Conservation (phyloP, 2,113 vertebrate species). For the Paradoxurus hermaphroditus region DNA sequence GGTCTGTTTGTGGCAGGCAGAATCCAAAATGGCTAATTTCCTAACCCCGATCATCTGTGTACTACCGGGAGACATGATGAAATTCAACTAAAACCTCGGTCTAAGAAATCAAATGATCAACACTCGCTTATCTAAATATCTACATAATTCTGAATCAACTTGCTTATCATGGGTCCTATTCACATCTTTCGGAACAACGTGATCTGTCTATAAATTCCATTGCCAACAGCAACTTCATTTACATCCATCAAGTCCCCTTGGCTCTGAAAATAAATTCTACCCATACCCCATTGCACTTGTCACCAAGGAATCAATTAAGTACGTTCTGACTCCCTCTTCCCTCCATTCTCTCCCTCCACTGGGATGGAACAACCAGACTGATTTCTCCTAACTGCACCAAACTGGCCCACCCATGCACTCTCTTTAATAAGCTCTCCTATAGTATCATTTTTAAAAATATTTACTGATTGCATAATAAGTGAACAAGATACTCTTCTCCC, state of each 20-base stretch:
- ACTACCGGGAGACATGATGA: slow-evolving; percentile 46
- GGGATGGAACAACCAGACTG: background rate
- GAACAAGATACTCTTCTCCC: slow-evolving; percentile 69
- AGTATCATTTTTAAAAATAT: slow-evolving; percentile 53
- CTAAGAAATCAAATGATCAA: slow-evolving; percentile 72
- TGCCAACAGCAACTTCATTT: slow-evolving; percentile 67
- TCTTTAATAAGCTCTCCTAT: background rate
- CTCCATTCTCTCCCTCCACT: background rate
- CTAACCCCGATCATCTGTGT: slow-evolving; percentile 68
- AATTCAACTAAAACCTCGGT: slow-evolving; percentile 66
- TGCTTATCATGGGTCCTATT: slow-evolving; percentile 66
- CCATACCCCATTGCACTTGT: slow-evolving; percentile 82
- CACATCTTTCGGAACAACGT: slow-evolving; percentile 74
- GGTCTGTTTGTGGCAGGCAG: slow-evolving; percentile 80
- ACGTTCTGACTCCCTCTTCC: slow-evolving; percentile 46
- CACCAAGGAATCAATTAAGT: slow-evolving; percentile 64
- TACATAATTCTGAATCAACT: slow-evolving; percentile 67
- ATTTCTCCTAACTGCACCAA: background rate
- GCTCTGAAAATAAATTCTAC: slow-evolving; percentile 75
- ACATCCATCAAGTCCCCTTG: slow-evolving; percentile 67
- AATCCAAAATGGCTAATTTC: slow-evolving; percentile 72
- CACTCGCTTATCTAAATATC: slow-evolving; percentile 54
- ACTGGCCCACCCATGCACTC: background rate
- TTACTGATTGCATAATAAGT: slow-evolving; percentile 82
- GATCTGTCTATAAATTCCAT: slow-evolving; percentile 73